Conservation (phyloP, 2,113 vertebrate genomes). For the Sphyrna mokarran region DNA sequence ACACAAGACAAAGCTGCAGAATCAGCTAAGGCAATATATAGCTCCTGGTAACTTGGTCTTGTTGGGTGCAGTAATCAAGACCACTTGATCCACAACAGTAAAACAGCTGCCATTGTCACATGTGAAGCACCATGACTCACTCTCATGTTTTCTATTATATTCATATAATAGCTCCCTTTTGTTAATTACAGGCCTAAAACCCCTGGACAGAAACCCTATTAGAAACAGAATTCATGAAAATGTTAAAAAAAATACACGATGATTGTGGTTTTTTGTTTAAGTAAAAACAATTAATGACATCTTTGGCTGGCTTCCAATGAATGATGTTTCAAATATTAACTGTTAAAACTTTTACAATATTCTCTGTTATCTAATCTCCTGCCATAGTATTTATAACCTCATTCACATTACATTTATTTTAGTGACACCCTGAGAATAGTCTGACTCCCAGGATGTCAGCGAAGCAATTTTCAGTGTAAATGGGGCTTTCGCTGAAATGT, state of each 20-base stretch:
- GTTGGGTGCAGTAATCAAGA: constrained; percentile 15
- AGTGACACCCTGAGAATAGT: neutral
- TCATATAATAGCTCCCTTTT: neutral
- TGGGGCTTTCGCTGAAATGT: neutral
- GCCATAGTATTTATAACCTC: neutral
- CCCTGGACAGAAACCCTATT: neutral
- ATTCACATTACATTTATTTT: constrained; percentile 10
- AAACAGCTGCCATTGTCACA: constrained; percentile 38
- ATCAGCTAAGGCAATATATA: constrained; percentile 35
- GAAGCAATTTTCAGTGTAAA: constrained; percentile 8
- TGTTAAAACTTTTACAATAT: constrained; percentile 23
- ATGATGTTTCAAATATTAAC: constrained; percentile 15
- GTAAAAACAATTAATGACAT: neutral
- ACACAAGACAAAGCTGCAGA: constrained; percentile 32
- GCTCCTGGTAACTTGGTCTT: constrained; percentile 31
- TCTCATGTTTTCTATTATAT: constrained; percentile 21
- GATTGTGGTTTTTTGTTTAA: neutral
- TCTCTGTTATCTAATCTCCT: neutral
- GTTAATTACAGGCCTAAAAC: constrained; percentile 21
- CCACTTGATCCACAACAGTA: constrained; percentile 10
- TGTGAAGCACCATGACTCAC: neutral
- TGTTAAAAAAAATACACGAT: neutral
- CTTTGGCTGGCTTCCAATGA: neutral
- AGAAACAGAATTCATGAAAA: neutral
- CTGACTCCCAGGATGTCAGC: neutral